Evolutionary conservation across 2,113 vertebrate genomes (phyloP), one percentile per base, ranked within the genome.

Genomic region (Epinephelus cyanopodus): DNA sequence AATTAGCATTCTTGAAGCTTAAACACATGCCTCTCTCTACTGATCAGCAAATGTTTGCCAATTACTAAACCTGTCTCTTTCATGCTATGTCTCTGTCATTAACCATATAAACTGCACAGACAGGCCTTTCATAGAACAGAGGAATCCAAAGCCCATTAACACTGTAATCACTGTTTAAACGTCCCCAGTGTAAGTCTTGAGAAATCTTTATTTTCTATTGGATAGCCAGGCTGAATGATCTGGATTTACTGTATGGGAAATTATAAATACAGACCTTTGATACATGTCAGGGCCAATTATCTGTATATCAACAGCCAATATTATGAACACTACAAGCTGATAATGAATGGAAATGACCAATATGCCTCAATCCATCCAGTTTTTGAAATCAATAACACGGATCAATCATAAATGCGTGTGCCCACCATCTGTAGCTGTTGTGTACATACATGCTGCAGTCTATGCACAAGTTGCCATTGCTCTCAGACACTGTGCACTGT

Each of bases 1-100:
- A 77, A 90, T 90, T 79, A 74, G 69, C 75, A 83, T 87, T 82
- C 77, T 85, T 68, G 2, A 73, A 54, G 74, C 72, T 81, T 61
- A 80, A 73, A 66, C 50, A 48, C 76, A 82, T 64, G 78, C 42
- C 62, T 70, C 84, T 86, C 39, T 79, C 77, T 17, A 25, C 74
- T 82, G 80, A 90, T 90, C 76, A 78, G 64, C 56, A 86, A 79
- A 82, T 81, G 78, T 90, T 86, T 88, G 79, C 66, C 61, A 85
- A 68, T 91, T 82, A 82, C 53, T 75, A 65, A 75, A 80, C 67
- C 64, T 60, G 65, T 89, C 83, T 72, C 48, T 75, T 81, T 75
- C 68, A 87, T 71, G 87, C 54, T 29, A 14, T 60, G 73, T 69
- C 25, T 85, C 72, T 65, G 71, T 57, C 37, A 77, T 85, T 74